Base-by-base conservation (phyloP, 1,140 invertebrate species). In the Pollicipes pollicipes region DNA sequence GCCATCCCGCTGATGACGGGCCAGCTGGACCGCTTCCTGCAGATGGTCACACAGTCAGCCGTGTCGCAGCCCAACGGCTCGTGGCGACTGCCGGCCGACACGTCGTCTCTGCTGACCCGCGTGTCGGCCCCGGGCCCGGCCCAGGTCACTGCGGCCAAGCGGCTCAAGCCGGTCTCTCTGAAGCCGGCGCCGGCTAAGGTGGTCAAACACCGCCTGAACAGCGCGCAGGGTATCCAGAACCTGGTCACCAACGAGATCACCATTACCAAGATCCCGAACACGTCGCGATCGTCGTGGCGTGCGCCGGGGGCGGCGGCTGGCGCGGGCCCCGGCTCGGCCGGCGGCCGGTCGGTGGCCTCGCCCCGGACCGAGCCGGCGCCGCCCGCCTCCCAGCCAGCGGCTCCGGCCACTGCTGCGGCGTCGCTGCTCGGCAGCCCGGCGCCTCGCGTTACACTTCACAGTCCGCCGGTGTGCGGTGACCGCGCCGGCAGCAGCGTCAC, bases 181-280 rank as follows among this genome's bases (percentile, higher is more conserved):
- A 4, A 58, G 45, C 45, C 17, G 6, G 45, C 17, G 45, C 21
- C 45, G 10, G 45, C 13, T 2, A 58, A 58, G 24, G 13, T 21
- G 45, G n/a, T n/a, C n/a, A n/a, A n/a, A 24, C 24, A 58, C 17
- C 45, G 45, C 45, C 45, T 58, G 10, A 58, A 21, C 45, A 66
- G 27, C 10, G 26, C 64, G n/a, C 64, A 29, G 27, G 28, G 28
- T n/a, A 27, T 66, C n/a, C 64, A 66, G 27, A 66, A 66, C 27
- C 64, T 66, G 10, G 64, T 66, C 27, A 66, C 64, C 28, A 66
- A 66, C 64, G 64, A 66, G 64, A 66, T 66, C n/a, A 66, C 64
- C 3, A 66, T 66, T n/a, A 66, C 64, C 28, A 66, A 66, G 64
- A 27, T 66, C 8, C 64, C 64, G n/a, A 66, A 29, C 64, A 28